These are phyloP conservation scores for Platypus cylindrus DNA, from an alignment of 2,888 invertebrate species.

Conservation along the genomic window DNA sequence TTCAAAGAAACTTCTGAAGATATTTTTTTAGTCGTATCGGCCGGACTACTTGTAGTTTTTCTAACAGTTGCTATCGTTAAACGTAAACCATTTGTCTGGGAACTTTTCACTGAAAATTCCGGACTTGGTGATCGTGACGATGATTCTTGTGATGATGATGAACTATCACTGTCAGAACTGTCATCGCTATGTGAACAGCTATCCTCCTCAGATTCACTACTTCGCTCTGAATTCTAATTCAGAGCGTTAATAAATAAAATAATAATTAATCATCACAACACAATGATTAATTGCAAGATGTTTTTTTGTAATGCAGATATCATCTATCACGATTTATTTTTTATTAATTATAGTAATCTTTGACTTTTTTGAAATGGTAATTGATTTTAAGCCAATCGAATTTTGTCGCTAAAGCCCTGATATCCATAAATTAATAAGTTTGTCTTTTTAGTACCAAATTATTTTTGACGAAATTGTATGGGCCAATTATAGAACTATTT, in stretches of 20 bases:
- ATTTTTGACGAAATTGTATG: too few species aligned
- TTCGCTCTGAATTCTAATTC: conserved; percentile 37
- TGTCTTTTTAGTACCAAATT: too few species aligned
- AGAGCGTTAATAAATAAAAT: conserved; percentile 12
- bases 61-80: conserved; percentile 48
- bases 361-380: too few species aligned
- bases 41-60: conserved; percentile 24
- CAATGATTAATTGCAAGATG: too few species aligned
- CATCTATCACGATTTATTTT: too few species aligned
- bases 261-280: conserved; percentile 1
- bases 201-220: conserved; percentile 34
- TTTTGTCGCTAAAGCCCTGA: too few species aligned
- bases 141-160: conserved; percentile 32
- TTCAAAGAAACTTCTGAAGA: too few species aligned
- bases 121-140: conserved; percentile 32
- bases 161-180: conserved; percentile 33
- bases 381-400: too few species aligned
- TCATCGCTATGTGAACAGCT: conserved; percentile 34
- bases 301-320: too few species aligned
- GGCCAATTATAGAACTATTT: too few species aligned
- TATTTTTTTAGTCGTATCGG: conserved; percentile 28
- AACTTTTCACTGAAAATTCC: conserved; percentile 49
- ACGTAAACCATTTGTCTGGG: conserved; percentile 45
- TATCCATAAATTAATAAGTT: too few species aligned
- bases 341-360: too few species aligned